Evolutionary conservation across 2,797 vertebrate species (phyloP).

Genomic region (Phataginus tricuspis): DNA sequence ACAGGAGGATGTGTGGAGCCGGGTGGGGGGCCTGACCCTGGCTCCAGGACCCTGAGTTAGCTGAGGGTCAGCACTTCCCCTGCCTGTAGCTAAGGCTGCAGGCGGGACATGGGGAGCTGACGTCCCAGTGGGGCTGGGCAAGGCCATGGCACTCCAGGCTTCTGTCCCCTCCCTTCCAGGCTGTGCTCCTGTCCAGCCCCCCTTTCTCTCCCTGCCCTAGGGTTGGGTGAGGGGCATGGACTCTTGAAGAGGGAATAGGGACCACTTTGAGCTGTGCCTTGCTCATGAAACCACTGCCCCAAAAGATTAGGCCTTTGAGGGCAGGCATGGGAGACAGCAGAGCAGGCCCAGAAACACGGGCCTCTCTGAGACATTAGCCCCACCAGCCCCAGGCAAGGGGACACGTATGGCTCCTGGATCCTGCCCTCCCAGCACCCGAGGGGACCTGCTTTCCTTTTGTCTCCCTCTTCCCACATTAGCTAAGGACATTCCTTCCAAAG

Average conservation of each 20-base stretch:
- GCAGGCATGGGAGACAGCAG: not conserved
- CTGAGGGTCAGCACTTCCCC: not conserved
- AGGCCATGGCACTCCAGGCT: fast-evolving
- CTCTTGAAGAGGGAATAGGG: not conserved
- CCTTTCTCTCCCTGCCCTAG: not conserved
- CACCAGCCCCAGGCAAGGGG: not conserved
- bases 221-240: too few relatives aligned
- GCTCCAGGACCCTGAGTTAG: fast-evolving
- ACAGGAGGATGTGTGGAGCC: fast-evolving
- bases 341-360: not conserved
- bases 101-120: not conserved
- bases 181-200: not conserved
- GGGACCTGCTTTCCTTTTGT: not conserved
- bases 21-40: fast-evolving
- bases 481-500: not conserved
- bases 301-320: not conserved
- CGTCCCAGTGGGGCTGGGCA: fast-evolving
- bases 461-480: not conserved
- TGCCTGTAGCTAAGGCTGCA: not conserved
- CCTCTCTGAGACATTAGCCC: fast-evolving
- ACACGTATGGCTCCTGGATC: not conserved
- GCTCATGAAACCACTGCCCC: not conserved
- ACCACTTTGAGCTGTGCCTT: not conserved
- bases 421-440: not conserved
- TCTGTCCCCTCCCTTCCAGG: not conserved